These are phyloP conservation scores for Sialis fuliginosa DNA, from an alignment of 2,888 invertebrate species.

Conservation along the genomic window DNA sequence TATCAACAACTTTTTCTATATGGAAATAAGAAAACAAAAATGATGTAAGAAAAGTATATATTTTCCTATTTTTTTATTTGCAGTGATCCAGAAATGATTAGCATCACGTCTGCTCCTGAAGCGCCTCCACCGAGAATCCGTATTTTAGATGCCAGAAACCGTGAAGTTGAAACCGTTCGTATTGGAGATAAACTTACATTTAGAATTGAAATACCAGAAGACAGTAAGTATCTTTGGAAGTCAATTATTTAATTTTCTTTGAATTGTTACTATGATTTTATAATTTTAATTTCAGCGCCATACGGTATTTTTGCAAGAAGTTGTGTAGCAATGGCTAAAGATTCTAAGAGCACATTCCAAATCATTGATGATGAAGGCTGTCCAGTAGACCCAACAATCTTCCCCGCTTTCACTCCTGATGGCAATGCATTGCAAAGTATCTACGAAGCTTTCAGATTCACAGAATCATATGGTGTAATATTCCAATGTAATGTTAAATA, in stretches of 20 bases:
- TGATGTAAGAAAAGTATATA: background rate
- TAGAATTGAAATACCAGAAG: slow-evolving; percentile 91
- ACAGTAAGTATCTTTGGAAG: slow-evolving; percentile 47
- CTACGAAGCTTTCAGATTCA: slow-evolving; percentile 90
- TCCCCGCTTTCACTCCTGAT: slow-evolving; percentile 81
- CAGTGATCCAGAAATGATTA: slow-evolving; percentile 90
- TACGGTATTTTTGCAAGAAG: slow-evolving; percentile 91
- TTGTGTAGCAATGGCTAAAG: slow-evolving; percentile 93
- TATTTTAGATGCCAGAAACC: slow-evolving; percentile 67
- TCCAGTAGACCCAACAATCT: slow-evolving; percentile 83
- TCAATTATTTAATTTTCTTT: background rate
- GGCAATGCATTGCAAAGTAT: slow-evolving; percentile 80
- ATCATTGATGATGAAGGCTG: slow-evolving; percentile 93
- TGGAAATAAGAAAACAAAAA: background rate
- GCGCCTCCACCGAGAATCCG: slow-evolving; percentile 88
- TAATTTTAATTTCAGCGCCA: slow-evolving; percentile 45
- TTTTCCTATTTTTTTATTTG: slow-evolving; percentile 7
- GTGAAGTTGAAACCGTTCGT: slow-evolving; percentile 86
- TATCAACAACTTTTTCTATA: too few species aligned
- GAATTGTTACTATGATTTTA: background rate
- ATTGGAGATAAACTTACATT: slow-evolving; percentile 89
- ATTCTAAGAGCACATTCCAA: slow-evolving; percentile 88
- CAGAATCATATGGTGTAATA: slow-evolving; percentile 90
- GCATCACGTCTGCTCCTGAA: slow-evolving; percentile 87
- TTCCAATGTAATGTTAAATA: slow-evolving; percentile 96